Evolutionary conservation across 2,888 invertebrate species (phyloP), one percentile per base, ranked within the genome.

Genomic region (Boloria euphrosyne): DNA sequence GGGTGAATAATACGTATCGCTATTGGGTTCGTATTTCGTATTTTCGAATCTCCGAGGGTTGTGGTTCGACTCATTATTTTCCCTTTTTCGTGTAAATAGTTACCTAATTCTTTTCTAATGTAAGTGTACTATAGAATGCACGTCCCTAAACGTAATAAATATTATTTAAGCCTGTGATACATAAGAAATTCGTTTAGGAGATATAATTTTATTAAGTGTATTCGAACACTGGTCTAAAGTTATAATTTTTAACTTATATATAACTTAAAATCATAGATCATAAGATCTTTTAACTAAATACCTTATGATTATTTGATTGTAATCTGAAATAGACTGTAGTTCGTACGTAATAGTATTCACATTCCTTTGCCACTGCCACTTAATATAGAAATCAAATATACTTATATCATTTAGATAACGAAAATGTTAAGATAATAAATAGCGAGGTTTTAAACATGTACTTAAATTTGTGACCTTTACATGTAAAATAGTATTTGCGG

Each of bases 121-220:
- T 88, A 87, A 85, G 86, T 86, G 86, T 89, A 90, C 83, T 89
- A 90, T 89, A 87, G 86, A 84, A 90, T 89, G 89, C 91, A 90
- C 91, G 91, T 92, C 92, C 91, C 85, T 89, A 82, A 86, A 81
- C 75, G 77, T 90, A 90, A 87, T 82, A 80, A 82, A 80, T 90
- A 89, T 91, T 85, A 84, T 90, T 90, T 91, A 91, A 91, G 91
- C 90, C 91, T 92, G 92, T 92, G 92, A 92, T 92, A 91, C 87
- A 89, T 79, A 89, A 87, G 86, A 86, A 85, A 85, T 82, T 86
- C 78, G 83, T 89, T 87, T 90, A 90, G 86, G 79, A 79, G 81
- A 77, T 80, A 81, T 82, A 80, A 81, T 75, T 83, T 61, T 60
- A 58, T 84, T 86, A 88, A 85, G 82, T 79, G 81, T 81, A 78